Conservation (phyloP, 2,113 vertebrate species). For the Dissostichus mawsoni region DNA sequence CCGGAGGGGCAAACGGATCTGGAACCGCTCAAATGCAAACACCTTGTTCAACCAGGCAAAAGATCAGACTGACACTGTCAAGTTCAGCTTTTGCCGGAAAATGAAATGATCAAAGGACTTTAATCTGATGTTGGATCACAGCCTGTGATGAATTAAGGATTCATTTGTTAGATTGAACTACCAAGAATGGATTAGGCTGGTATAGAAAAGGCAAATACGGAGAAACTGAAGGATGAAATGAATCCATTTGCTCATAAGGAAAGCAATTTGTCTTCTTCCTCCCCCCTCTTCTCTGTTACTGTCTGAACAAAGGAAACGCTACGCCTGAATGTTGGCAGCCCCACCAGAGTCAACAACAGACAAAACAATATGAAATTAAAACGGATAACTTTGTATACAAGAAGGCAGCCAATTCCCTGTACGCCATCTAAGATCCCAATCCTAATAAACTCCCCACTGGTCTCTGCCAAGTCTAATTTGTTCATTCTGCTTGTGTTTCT, state of each 20-base stretch:
- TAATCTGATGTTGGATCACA: slow-evolving; percentile 55
- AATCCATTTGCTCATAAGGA: slow-evolving; percentile 12
- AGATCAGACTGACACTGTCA: slow-evolving; percentile 61
- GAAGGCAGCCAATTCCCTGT: slow-evolving; percentile 32
- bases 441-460: slow-evolving; percentile 54
- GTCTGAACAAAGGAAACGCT: slow-evolving; percentile 30
- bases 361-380: slow-evolving; percentile 62
- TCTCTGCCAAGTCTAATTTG: slow-evolving; percentile 69
- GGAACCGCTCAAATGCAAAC: slow-evolving; percentile 55
- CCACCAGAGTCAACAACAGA: slow-evolving; percentile 52
- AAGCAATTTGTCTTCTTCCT: slow-evolving; percentile 1
- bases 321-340: slow-evolving; percentile 20
- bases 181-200: slow-evolving; percentile 24
- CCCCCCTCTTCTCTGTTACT: background rate
- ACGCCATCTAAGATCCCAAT: slow-evolving; percentile 56
- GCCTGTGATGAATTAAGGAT: slow-evolving; percentile 61
- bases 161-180: slow-evolving; percentile 50
- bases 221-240: slow-evolving; percentile 4
- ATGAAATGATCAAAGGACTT: slow-evolving; percentile 67
- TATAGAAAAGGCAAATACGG: slow-evolving; percentile 31
- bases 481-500: slow-evolving; percentile 59
- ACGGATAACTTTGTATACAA: slow-evolving; percentile 39
- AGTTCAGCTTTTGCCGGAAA: slow-evolving; percentile 44
- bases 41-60: slow-evolving; percentile 61
- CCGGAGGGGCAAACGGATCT: slow-evolving; percentile 45